Conservation (phyloP, 2,797 vertebrate species). For the Halcyon badia region DNA sequence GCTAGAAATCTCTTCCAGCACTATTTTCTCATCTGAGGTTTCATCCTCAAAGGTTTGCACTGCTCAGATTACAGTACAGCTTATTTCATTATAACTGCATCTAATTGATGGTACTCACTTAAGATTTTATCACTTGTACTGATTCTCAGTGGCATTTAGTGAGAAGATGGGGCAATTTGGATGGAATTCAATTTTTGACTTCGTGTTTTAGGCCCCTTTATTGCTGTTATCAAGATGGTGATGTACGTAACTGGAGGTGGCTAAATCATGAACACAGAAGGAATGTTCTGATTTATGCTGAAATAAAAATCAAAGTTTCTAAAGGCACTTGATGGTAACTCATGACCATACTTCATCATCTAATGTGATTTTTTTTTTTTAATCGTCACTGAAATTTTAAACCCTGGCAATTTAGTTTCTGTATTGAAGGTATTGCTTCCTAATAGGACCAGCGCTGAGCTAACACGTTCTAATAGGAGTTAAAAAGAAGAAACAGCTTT, state of each 20-base stretch:
- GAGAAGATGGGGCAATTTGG: constrained; percentile 60
- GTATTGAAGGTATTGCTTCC: neutral
- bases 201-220: constrained; percentile 52
- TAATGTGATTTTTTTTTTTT: neutral
- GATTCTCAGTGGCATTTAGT: constrained; percentile 53
- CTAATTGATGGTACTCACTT: constrained; percentile 73
- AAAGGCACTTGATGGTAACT: neutral
- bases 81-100: constrained; percentile 68
- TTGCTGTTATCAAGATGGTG: constrained; percentile 54
- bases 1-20: neutral
- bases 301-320: constrained; percentile 14
- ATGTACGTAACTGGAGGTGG: constrained; percentile 29
- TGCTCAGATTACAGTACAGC: constrained; percentile 2
- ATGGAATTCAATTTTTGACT: constrained; percentile 65
- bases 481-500: neutral
- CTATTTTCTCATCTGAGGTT: neutral
- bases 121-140: constrained; percentile 57
- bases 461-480: neutral
- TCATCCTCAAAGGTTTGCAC: neutral
- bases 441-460: neutral
- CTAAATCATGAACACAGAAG: constrained; percentile 35
- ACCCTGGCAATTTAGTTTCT: neutral
- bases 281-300: constrained; percentile 48
- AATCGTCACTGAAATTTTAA: neutral
- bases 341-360: neutral